Percentiles rank a stretch among this genome's conserved stretches.
Conservation (phyloP, 2,888 invertebrate species). For the Caenorhabditis sp. region DNA sequence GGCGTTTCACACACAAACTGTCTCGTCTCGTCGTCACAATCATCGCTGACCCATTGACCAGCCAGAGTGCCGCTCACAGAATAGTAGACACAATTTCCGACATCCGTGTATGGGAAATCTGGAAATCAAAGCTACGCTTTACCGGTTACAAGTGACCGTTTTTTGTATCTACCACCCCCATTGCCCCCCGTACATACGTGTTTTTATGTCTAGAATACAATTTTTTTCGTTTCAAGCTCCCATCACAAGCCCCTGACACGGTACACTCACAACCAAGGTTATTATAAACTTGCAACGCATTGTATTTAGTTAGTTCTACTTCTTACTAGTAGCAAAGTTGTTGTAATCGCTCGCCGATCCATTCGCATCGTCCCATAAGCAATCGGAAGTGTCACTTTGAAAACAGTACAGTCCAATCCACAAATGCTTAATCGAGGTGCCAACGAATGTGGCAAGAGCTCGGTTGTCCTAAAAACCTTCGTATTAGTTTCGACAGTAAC, state of each 20-base stretch:
- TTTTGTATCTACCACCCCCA: too few relatives aligned
- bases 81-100: slow-evolving; percentile 27
- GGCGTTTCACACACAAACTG: slow-evolving; percentile 19
- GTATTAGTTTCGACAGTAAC: too few relatives aligned
- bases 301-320: too few relatives aligned
- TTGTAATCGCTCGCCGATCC: neutral
- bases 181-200: too few relatives aligned
- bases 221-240: too few relatives aligned
- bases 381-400: neutral
- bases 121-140: too few relatives aligned
- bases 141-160: too few relatives aligned
- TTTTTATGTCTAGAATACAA: too few relatives aligned
- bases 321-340: slow-evolving; percentile 12
- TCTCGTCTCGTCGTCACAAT: neutral
- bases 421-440: neutral
- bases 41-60: slow-evolving; percentile 14
- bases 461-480: slow-evolving; percentile 29
- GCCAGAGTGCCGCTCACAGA: neutral
- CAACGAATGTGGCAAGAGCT: slow-evolving; percentile 5
- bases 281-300: too few relatives aligned
- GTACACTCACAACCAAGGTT: too few relatives aligned
- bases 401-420: slow-evolving; percentile 30
- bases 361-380: slow-evolving; percentile 18
- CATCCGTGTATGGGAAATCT: slow-evolving; percentile 22
- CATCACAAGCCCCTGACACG: too few relatives aligned